These are phyloP conservation scores for Odontocerum albicorne DNA, from an alignment of 2,888 invertebrate species.

Conservation along the genomic window DNA sequence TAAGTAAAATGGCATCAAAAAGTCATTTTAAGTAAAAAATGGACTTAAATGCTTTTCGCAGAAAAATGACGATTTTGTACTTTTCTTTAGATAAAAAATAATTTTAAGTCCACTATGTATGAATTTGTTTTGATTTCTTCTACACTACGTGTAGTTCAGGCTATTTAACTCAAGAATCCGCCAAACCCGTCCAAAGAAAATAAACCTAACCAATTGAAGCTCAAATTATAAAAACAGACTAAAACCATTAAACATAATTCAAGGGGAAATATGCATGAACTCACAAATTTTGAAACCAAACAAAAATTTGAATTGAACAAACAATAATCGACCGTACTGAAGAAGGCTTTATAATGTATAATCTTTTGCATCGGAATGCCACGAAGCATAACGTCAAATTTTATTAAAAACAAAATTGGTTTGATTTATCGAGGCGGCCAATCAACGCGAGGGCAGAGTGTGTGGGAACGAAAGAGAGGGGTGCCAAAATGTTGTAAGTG, in stretches of 20 bases:
- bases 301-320: too few species aligned
- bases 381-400: constrained; percentile 31
- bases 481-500: too few species aligned
- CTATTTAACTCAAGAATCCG: constrained; percentile 1
- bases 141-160: constrained; percentile 6
- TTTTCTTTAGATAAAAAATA: too few species aligned
- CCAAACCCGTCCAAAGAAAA: constrained; percentile 10
- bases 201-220: constrained; percentile 22
- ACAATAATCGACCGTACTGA: constrained; percentile 18
- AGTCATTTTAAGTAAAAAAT: too few species aligned
- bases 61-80: too few species aligned
- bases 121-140: constrained; percentile 9
- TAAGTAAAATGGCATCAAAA: too few species aligned
- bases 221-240: constrained; percentile 21
- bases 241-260: constrained; percentile 29
- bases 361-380: too few species aligned
- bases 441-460: constrained; percentile 24
- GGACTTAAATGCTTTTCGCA: too few species aligned
- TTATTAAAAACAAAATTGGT: constrained; percentile 37
- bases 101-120: constrained; percentile 13
- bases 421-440: constrained; percentile 36
- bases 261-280: constrained; percentile 26
- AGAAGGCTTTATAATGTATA: too few species aligned
- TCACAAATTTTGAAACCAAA: too few species aligned
- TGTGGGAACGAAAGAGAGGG: constrained; percentile 5